Conservation (phyloP, 2,113 vertebrate species). For the Mirounga angustirostris region DNA sequence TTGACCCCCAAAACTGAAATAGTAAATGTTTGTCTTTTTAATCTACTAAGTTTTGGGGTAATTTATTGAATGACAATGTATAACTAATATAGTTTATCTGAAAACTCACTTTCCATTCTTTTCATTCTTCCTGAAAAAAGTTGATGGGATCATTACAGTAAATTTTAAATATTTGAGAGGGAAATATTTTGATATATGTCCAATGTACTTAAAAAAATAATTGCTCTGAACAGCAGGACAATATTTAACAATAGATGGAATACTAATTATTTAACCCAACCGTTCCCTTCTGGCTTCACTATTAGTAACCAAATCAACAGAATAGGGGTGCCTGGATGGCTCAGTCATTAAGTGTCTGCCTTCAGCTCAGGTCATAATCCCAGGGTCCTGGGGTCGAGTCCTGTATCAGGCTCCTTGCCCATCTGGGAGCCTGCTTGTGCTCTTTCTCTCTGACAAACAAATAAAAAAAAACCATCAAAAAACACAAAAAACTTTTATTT, state of each 20-base stretch:
- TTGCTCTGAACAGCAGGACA: not conserved
- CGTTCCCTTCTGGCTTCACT: not conserved
- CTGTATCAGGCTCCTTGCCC: not conserved
- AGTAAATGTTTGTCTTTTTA: not conserved
- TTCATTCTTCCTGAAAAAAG: not conserved
- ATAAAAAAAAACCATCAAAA: not conserved
- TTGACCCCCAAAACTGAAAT: not conserved
- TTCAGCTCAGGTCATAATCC: not conserved
- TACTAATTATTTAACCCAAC: not conserved
- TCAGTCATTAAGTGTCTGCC: not conserved
- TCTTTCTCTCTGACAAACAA: not conserved
- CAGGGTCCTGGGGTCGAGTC: not conserved
- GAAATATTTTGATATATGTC: not conserved
- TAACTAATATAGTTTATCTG: not conserved
- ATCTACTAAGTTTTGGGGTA: not conserved
- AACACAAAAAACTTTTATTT: not conserved
- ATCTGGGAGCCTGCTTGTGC: not conserved
- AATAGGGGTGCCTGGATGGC: not conserved
- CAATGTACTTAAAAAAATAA: not conserved
- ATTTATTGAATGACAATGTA: not conserved
- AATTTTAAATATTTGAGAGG: not conserved
- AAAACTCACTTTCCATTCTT: not conserved
- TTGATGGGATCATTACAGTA: not conserved
- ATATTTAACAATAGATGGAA: not conserved
- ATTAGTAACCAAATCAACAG: not conserved